These are phyloP conservation scores for Rana temporaria DNA, from an alignment of 2,113 vertebrate genomes.

Conservation along the genomic window DNA sequence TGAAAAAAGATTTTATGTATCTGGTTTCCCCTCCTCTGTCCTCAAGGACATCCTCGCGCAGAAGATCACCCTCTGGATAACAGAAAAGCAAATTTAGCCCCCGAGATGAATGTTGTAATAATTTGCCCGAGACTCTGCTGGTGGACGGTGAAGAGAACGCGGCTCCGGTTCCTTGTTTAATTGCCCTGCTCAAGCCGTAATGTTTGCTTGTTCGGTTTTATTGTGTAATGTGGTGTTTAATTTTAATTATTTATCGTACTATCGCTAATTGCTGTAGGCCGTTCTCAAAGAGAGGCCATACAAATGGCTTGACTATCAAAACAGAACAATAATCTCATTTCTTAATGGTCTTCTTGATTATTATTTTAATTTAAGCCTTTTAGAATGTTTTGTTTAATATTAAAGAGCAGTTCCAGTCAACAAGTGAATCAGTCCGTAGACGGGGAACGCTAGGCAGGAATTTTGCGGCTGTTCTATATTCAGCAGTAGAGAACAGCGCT, in stretches of 20 bases:
- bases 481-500: too few relatives aligned
- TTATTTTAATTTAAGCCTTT: too few relatives aligned
- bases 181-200: slow-evolving; percentile 14
- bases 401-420: too few relatives aligned
- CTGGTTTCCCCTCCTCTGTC: slow-evolving; percentile 33
- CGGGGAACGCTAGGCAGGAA: too few relatives aligned
- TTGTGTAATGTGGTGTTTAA: background rate
- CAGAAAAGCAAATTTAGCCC: slow-evolving; percentile 16
- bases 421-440: too few relatives aligned
- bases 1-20: background rate
- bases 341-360: too few relatives aligned
- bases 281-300: too few relatives aligned
- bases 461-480: too few relatives aligned
- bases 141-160: slow-evolving; percentile 26
- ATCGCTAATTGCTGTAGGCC: background rate
- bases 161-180: slow-evolving; percentile 31
- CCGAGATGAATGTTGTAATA: slow-evolving; percentile 59
- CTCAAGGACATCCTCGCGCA: background rate
- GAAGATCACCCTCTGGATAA: slow-evolving; percentile 40
- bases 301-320: too few relatives aligned
- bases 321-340: too few relatives aligned
- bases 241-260: background rate
- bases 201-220: slow-evolving; percentile 17
- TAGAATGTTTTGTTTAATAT: too few relatives aligned
- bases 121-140: slow-evolving; percentile 14